Base-by-base conservation (phyloP, 2,797 vertebrate species). In the Mastacembelus armatus region DNA sequence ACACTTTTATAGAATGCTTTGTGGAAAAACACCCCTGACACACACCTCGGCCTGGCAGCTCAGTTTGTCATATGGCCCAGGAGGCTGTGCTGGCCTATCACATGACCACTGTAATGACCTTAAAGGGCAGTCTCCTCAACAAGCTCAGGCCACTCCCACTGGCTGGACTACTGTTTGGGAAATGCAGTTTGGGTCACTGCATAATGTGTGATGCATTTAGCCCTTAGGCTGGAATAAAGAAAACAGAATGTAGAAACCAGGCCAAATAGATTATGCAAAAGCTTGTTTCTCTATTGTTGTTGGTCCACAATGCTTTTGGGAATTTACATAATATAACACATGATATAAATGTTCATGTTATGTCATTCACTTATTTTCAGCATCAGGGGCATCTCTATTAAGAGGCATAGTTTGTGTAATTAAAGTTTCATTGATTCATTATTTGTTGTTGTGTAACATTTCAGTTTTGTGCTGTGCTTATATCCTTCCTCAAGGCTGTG, bases 1-100 rank as follows among this genome's bases (percentile, higher is more conserved):
- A 93, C 92, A 92, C 91, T 94, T 94, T 94, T 94, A 94, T 94
- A 92, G 92, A 93, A 93, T 91, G 92, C 92, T 94, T 94, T 93
- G 92, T 93, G 91, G 89, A 94, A 94, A 94, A 93, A 94, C 92
- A 93, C 93, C 93, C 93, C 91, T 92, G 93, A 93, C 92, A 92
- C 93, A 92, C 90, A 93, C 93, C 92, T 93, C 85, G 67, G 85
- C 74, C 80, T 88, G 88, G 89, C 92, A 92, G 91, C 88, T 85
- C 91, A 64, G 91, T 94, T 91, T 92, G 93, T 94, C 93, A 94
- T 91, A 78, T 81, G 90, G 87, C 93, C 92, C 93, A 85, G 69
- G 92, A 92, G 93, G 89, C 88, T 82, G 74, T 9, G 44, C 86
- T 68, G 82, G 90, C 85, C 88, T 74, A 79, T 92, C 88, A 91